phyloP scores from a whole-genome alignment of 1,140 invertebrate species.

The Brachionus paranguensis region DNA sequence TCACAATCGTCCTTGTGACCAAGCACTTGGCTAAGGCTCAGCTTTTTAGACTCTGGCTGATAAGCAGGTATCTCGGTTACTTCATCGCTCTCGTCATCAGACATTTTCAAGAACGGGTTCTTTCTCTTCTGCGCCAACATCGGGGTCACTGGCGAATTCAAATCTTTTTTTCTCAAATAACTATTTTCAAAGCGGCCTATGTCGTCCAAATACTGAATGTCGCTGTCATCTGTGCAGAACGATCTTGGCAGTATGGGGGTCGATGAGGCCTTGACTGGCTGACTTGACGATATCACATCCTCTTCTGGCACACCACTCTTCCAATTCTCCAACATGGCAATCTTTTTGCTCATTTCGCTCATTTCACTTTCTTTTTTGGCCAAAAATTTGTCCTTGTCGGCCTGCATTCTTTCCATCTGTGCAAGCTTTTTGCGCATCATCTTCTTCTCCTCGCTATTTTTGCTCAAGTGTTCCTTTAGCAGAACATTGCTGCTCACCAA shows the following conservation, averaged over 20 bases:
- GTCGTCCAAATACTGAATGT: slow-evolving; percentile 16
- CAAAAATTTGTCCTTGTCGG: slow-evolving; percentile 19
- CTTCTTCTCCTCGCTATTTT: slow-evolving; percentile 34
- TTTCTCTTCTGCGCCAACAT: background rate
- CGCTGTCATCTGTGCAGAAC: background rate
- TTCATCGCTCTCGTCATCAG: background rate
- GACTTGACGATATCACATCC: background rate
- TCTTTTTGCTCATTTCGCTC: background rate
- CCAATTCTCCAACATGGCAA: background rate
- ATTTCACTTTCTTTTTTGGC: slow-evolving; percentile 27
- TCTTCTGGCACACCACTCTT: background rate
- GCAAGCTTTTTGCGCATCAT: background rate
- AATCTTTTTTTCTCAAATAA: slow-evolving; percentile 4
- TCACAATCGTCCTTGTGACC: background rate
- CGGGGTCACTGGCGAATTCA: background rate
- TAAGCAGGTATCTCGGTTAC: slow-evolving; percentile 2
- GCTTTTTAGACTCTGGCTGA: background rate
- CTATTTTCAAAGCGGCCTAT: slow-evolving; percentile 10
- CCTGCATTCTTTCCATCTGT: slow-evolving; percentile 11
- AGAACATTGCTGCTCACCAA: slow-evolving; percentile 26
- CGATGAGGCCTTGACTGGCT: background rate
- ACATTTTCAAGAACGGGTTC: background rate
- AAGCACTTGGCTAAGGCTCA: background rate
- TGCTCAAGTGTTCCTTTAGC: background rate
- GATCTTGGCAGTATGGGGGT: background rate